Evolutionary conservation across 2,797 vertebrate genomes (phyloP).

Genomic region (Enteromius mattozi): DNA sequence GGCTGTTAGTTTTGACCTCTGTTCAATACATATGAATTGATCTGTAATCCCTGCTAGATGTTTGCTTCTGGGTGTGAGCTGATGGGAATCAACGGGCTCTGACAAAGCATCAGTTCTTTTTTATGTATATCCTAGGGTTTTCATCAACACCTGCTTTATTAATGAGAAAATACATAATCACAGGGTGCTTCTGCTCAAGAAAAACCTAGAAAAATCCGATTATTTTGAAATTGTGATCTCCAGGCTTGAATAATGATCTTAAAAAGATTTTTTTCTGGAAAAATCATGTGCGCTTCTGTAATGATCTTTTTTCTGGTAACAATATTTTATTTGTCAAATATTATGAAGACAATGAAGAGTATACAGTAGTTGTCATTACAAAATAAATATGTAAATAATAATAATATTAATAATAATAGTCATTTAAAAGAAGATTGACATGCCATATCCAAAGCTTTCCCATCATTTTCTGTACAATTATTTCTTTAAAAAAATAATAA

Average conservation of each 20-base stretch:
- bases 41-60: constrained; percentile 41
- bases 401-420: background rate
- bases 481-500: background rate
- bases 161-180: constrained; percentile 1
- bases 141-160: background rate
- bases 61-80: background rate
- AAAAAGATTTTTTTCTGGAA: too few species aligned
- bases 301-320: background rate
- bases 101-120: constrained; percentile 10
- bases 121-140: background rate
- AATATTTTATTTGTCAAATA: background rate
- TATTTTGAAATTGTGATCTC: background rate
- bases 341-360: background rate
- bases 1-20: constrained; percentile 59
- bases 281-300: background rate
- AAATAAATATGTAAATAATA: background rate
- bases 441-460: too few species aligned
- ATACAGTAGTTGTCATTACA: background rate
- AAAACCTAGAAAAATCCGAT: background rate
- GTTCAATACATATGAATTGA: constrained; percentile 55
- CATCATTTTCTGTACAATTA: too few species aligned
- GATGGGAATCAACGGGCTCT: background rate
- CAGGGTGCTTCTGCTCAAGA: background rate
- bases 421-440: background rate
- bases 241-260: background rate